Conservation (phyloP, 2,888 invertebrate species). For the Thecophora atra region DNA sequence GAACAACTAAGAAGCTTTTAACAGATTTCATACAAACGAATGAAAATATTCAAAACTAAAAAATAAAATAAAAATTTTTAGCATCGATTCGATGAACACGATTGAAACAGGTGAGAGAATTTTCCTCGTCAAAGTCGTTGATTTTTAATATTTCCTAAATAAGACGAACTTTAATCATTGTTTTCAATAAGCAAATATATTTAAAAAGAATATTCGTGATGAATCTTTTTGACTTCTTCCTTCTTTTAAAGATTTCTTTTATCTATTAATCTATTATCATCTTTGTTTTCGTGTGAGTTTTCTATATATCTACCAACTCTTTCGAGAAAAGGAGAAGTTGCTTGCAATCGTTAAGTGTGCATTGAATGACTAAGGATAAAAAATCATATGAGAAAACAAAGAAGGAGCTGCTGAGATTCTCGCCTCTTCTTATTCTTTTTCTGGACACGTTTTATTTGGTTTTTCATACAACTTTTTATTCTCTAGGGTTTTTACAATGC, state of each 20-base stretch:
- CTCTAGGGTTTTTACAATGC: slow-evolving; percentile 4
- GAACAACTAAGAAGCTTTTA: no score
- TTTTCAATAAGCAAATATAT: no score
- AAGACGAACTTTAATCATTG: no score
- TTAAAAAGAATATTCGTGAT: no score
- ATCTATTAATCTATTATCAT: neutral
- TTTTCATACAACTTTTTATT: neutral
- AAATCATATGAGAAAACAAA: slow-evolving; percentile 21
- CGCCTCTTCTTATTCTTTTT: neutral
- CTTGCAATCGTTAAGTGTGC: slow-evolving; percentile 18
- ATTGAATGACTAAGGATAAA: slow-evolving; percentile 5
- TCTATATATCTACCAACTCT: neutral
- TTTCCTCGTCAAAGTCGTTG: no score
- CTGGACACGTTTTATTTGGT: neutral
- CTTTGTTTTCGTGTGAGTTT: slow-evolving; percentile 3
- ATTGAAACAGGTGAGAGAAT: no score
- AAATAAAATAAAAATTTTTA: neutral
- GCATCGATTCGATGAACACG: neutral
- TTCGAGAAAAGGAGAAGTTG: slow-evolving; percentile 15
- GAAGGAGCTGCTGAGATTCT: slow-evolving; percentile 19
- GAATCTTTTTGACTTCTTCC: neutral
- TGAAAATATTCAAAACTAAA: neutral
- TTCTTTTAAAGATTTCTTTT: neutral
- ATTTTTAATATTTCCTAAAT: no score
- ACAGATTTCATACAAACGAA: neutral